Percentiles rank a stretch among this genome's conserved stretches.
phyloP scores from a whole-genome alignment of 2,888 invertebrate genomes.

The Pycnomerus fuliginosus region DNA sequence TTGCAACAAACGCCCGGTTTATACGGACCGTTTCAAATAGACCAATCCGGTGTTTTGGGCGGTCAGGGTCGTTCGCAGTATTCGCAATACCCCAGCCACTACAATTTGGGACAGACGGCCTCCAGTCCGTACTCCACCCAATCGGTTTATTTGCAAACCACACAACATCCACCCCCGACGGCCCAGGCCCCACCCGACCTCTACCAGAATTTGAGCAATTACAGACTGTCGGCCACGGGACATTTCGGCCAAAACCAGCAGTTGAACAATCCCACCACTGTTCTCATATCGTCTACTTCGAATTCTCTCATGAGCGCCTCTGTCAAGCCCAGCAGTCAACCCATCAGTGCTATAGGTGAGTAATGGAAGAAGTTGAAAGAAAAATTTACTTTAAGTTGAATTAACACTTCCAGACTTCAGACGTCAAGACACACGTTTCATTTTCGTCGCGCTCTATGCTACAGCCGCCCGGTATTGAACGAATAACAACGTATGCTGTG shows the following conservation, averaged over 20 bases:
- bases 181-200: slow-evolving; percentile 67
- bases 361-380: slow-evolving; percentile 4
- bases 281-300: slow-evolving; percentile 83
- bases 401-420: too few species aligned
- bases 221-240: slow-evolving; percentile 55
- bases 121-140: slow-evolving; percentile 56
- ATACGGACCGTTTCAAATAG: slow-evolving; percentile 79
- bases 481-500: too few species aligned
- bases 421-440: too few species aligned
- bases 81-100: slow-evolving; percentile 67
- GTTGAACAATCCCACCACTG: slow-evolving; percentile 81
- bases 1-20: slow-evolving; percentile 66
- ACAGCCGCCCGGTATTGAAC: too few species aligned
- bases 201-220: slow-evolving; percentile 58
- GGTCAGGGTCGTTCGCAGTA: slow-evolving; percentile 77
- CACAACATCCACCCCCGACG: slow-evolving; percentile 58
- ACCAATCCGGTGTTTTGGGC: slow-evolving; percentile 55
- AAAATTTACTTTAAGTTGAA: too few species aligned
- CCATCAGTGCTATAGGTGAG: slow-evolving; percentile 79
- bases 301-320: slow-evolving; percentile 88
- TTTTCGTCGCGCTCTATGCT: too few species aligned
- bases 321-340: slow-evolving; percentile 78
- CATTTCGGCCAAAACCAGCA: slow-evolving; percentile 81
- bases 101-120: slow-evolving; percentile 63
- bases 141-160: slow-evolving; percentile 63